Base-by-base conservation (phyloP, 2,888 invertebrate genomes). In the Hydroisotoma schaefferi region DNA sequence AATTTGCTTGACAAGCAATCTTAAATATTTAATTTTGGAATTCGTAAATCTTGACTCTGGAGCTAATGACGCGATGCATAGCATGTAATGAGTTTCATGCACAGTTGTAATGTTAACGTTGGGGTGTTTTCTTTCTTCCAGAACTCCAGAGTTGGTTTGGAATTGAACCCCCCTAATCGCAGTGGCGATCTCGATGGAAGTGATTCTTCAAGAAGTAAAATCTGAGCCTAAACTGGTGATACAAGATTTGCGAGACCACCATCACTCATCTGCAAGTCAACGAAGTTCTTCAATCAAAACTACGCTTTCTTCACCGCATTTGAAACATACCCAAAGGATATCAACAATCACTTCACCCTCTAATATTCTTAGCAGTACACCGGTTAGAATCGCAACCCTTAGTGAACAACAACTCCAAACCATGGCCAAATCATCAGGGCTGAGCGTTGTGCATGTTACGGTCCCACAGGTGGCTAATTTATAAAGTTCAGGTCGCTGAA, bases 361-460 rank as follows among this genome's bases (percentile, higher is more conserved):
- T 15, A 20, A 20, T 18, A 15, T 40, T 18, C 20, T 20, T 20
- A 61, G 59, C 57, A 54, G 61, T 25, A 59, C 64, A 54, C 68
- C 68, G 68, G 68, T 68, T 68, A 70, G 69, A 70, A 66, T 70
- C 59, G 63, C 69, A 53, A 63, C 67, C 62, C 54, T 68, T 38
- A 69, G 63, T 63, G 68, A 65, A 58, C 68, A 70, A 54, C 68
- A 69, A 58, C 67, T 68, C 40, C 67, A 72, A 67, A 70, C 72
- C 66, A 72, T 72, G 72, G 72, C 72, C 67, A 72, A 72, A 72
- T 72, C 76, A 79, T 81, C 76, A 80, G 80, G 77, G 80, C 81
- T 83, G 80, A 89, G 88, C 81, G 88, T 92, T 80, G 89, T 92
- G 78, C 92, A 92, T 82, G 87, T 92, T 77, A 86, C 88, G 71